Evolutionary conservation across 2,888 invertebrate genomes (phyloP).

Genomic region (Flabesymbios commensalis): DNA sequence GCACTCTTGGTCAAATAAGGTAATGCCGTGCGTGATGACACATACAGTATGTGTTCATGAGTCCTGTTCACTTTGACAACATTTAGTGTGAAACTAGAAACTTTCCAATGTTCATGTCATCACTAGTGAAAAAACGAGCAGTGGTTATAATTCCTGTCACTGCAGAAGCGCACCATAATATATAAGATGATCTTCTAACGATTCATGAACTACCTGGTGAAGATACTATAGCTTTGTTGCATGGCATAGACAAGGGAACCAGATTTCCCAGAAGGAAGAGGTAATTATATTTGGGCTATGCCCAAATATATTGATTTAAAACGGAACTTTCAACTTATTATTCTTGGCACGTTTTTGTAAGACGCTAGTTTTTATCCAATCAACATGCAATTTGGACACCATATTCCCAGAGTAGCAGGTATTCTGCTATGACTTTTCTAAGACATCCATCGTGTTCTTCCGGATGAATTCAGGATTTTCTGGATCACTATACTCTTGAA

Average conservation of each 20-base stretch:
- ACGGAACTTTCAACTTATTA: too few species aligned
- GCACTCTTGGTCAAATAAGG: background rate
- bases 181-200: slow-evolving; percentile 1
- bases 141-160: slow-evolving; percentile 5
- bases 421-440: too few species aligned
- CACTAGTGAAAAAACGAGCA: slow-evolving; percentile 9
- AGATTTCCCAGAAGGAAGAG: too few species aligned
- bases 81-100: background rate
- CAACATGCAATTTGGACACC: too few species aligned
- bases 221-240: slow-evolving; percentile 5
- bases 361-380: too few species aligned
- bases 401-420: too few species aligned
- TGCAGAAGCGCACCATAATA: slow-evolving; percentile 10
- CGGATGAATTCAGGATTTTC: too few species aligned
- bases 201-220: background rate
- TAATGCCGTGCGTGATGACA: slow-evolving; percentile 10
- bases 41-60: slow-evolving; percentile 9
- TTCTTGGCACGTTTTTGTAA: too few species aligned
- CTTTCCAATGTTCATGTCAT: slow-evolving; percentile 15
- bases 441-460: too few species aligned
- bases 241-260: slow-evolving; percentile 13
- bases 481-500: too few species aligned
- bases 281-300: too few species aligned
- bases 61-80: slow-evolving; percentile 9
- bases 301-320: too few species aligned